Evolutionary conservation across 2,113 vertebrate species (phyloP).

Genomic region (Mirza zaza): DNA sequence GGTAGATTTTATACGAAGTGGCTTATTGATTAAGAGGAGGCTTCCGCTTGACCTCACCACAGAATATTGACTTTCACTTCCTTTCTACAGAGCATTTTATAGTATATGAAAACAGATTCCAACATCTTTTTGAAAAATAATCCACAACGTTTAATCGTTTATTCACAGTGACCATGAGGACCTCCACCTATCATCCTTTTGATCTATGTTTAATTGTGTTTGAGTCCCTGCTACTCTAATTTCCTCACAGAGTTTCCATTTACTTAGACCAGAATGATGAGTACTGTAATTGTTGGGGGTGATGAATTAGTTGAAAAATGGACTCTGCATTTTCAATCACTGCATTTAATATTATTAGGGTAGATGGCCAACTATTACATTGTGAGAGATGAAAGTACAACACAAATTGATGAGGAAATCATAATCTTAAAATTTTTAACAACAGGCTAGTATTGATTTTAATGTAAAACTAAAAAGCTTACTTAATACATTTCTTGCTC

Average conservation of each 20-base stretch:
- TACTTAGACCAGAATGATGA: not conserved
- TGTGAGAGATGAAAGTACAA: not conserved
- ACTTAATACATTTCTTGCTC: not conserved
- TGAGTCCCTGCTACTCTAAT: not conserved
- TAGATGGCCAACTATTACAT: not conserved
- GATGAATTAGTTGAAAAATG: not conserved
- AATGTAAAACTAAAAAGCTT: conserved; percentile 50
- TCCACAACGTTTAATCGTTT: not conserved
- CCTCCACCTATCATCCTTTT: not conserved
- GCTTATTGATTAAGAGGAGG: not conserved
- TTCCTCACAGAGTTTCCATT: not conserved
- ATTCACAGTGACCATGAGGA: not conserved
- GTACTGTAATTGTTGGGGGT: not conserved
- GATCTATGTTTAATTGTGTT: not conserved
- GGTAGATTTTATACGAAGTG: not conserved
- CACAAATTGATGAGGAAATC: conserved; percentile 48
- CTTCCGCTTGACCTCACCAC: not conserved
- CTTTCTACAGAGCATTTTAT: not conserved
- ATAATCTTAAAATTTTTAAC: not conserved
- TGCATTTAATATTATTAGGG: not conserved
- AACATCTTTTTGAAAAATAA: conserved; percentile 26
- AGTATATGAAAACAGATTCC: not conserved
- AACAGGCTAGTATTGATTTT: conserved; percentile 52
- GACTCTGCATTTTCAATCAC: not conserved
- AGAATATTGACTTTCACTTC: not conserved